Evolutionary conservation across 2,113 vertebrate genomes (phyloP).

Genomic region (Astur gentilis): DNA sequence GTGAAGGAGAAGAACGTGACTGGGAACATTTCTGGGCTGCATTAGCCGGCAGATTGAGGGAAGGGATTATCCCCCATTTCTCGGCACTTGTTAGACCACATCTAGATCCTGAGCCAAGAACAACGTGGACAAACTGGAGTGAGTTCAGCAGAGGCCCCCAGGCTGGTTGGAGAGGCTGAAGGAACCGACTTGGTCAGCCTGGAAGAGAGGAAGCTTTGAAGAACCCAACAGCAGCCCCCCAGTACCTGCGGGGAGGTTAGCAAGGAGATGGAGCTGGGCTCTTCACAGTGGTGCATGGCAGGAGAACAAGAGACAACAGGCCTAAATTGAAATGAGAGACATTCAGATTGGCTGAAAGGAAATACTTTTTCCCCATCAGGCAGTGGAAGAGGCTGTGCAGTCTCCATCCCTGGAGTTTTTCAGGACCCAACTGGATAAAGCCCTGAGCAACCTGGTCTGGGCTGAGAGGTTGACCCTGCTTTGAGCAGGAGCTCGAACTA

Average conservation of each 20-base stretch:
- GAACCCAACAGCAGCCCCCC: background rate
- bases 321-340: background rate
- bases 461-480: background rate
- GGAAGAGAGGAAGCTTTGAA: background rate
- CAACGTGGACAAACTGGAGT: background rate
- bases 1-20: background rate
- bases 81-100: background rate
- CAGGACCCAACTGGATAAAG: background rate
- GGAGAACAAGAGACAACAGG: background rate
- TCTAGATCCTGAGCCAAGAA: background rate
- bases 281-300: background rate
- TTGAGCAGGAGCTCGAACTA: background rate
- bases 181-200: background rate
- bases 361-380: background rate
- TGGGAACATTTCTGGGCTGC: background rate
- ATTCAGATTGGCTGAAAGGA: background rate
- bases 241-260: background rate
- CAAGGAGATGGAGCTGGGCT: background rate
- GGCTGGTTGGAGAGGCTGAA: background rate
- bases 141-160: background rate
- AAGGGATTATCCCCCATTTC: background rate
- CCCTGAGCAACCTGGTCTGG: background rate
- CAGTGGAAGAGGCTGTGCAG: background rate
- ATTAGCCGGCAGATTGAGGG: background rate
- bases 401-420: background rate